These are phyloP conservation scores for Syrrhaptes paradoxus DNA, from an alignment of 2,113 vertebrate genomes.

Conservation along the genomic window DNA sequence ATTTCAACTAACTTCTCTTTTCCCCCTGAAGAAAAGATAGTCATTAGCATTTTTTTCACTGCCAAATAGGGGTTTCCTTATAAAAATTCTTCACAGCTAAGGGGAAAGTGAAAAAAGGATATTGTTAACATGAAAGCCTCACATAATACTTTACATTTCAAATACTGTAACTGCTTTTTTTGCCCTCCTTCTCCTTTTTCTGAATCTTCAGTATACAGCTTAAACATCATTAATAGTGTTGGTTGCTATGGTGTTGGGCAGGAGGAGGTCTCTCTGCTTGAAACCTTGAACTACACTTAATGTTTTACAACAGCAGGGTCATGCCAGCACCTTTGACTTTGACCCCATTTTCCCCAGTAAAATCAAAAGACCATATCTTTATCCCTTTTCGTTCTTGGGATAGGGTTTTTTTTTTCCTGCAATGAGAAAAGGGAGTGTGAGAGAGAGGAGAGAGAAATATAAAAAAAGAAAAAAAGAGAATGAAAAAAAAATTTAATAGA, in stretches of 20 bases:
- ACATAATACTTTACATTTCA: constrained; percentile 63
- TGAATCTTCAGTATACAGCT: constrained; percentile 33
- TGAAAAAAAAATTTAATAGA: neutral
- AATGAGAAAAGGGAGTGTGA: neutral
- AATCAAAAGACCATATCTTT: neutral
- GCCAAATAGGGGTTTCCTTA: constrained; percentile 24
- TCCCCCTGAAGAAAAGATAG: constrained; percentile 44
- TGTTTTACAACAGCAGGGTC: constrained; percentile 41
- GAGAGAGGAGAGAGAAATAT: neutral
- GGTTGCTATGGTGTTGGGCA: constrained; percentile 59
- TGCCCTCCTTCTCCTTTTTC: neutral
- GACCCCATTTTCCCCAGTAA: constrained; percentile 7
- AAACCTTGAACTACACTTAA: constrained; percentile 30
- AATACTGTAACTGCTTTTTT: constrained; percentile 44
- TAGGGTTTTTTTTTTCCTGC: neutral
- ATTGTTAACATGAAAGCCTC: constrained; percentile 60
- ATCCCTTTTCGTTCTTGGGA: neutral
- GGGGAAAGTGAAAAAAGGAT: constrained; percentile 29
- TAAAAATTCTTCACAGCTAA: constrained; percentile 42
- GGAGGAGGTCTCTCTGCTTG: neutral
- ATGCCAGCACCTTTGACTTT: constrained; percentile 38
- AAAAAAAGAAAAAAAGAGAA: neutral
- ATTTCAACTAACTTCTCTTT: constrained; percentile 60
- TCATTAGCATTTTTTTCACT: constrained; percentile 49
- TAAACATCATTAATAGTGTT: constrained; percentile 37